Conservation (phyloP, 2,113 vertebrate genomes). For the Toxostoma redivivum region DNA sequence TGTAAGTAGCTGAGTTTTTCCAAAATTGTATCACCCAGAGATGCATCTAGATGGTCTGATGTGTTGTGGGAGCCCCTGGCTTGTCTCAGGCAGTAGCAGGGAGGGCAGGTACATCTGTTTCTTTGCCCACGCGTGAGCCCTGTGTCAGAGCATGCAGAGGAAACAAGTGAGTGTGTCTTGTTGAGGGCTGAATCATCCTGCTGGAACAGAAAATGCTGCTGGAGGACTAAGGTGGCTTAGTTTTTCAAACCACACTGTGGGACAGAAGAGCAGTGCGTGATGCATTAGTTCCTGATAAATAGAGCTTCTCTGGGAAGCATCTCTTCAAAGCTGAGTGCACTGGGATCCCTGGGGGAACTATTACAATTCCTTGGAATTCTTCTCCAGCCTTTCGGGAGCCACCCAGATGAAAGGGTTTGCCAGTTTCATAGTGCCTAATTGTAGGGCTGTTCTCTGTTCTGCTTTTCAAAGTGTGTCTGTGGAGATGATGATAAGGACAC, state of each 20-base stretch:
- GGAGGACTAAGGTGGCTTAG: background rate
- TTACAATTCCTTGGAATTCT: conserved; percentile 3
- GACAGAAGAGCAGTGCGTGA: background rate
- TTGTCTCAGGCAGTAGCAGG: background rate
- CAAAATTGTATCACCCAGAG: background rate
- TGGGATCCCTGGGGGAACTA: background rate
- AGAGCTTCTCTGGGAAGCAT: background rate
- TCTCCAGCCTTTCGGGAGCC: conserved; percentile 9
- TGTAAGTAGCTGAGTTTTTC: background rate
- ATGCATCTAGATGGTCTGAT: background rate
- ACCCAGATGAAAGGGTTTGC: background rate
- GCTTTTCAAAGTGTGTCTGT: background rate
- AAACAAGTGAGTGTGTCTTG: background rate
- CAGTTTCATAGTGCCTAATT: background rate
- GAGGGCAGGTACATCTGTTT: background rate
- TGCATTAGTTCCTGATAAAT: background rate
- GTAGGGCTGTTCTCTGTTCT: background rate
- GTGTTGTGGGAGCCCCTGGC: background rate
- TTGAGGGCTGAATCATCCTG: background rate
- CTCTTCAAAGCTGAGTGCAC: background rate
- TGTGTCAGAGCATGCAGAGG: background rate
- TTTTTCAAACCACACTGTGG: background rate
- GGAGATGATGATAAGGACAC: background rate
- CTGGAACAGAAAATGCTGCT: background rate
- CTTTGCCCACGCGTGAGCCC: background rate